Evolutionary conservation across 2,797 vertebrate genomes (phyloP), one percentile per base, ranked within the genome.

Genomic region (Cossypha heuglini): DNA sequence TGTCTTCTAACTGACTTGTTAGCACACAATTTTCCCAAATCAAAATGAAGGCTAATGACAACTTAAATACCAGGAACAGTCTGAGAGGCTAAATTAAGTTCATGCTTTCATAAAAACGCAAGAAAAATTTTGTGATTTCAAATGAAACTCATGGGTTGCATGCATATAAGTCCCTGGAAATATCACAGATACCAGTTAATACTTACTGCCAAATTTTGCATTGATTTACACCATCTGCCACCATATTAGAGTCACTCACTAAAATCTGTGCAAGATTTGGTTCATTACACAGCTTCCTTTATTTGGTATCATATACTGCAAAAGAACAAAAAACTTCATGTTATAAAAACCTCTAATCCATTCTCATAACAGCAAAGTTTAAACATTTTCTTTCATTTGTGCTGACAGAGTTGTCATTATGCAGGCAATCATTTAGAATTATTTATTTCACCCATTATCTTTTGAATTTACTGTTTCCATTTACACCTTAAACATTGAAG

Each of bases 191-290:
- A 88, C 43, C 35, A 68, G 16, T 86, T 64, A 83, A 68, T 22
- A 72, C 7, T 15, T 75, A 57, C 21, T 63, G 59, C 51, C 85
- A 88, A 88, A 72, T 88, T 95, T 94, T 96, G 31, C 88, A 86
- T 88, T 93, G 83, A 96, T 96, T 96, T 94, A 90, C 83, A 92
- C 57, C 69, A 86, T 93, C 95, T 96, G 83, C 62, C 69, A 86
- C 54, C 51, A 72, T 72, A 78, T 81, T 92, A 84, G 35, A 88
- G 25, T 58, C 48, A 95, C 35, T 83, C 42, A 90, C 83, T 93
- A 72, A 84, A 94, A 95, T 86, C 83, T 88, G 80, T 69, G 59
- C 51, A 69, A 84, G 77, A 88, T 91, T 81, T 91, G 82, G 42
- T 67, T 94, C 85, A 78, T 93, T 88, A 77, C 57, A 74, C 68